Base-by-base conservation (phyloP, 1,140 invertebrate species). In the Drosophila dunni region DNA sequence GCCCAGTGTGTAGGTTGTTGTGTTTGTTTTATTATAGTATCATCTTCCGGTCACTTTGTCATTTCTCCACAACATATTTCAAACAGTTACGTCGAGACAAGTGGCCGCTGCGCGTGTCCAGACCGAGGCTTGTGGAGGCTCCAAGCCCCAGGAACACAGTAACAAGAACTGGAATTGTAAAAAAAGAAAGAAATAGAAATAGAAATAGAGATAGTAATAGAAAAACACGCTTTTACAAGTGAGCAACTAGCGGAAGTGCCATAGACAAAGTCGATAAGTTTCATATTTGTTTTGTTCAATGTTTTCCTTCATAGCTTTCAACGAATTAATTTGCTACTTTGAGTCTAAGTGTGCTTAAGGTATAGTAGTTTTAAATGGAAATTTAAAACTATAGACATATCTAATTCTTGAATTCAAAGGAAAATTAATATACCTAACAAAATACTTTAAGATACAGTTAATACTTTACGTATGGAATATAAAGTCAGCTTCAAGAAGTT, bases 11-110 rank as follows among this genome's bases (percentile, higher is more conserved):
- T 38, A 29, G 17, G 44, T 51, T 56, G 33, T 70, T 74, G 70
- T 78, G 62, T 76, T 72, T 79, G 62, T 89, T 89, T 90, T 89
- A 89, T 84, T 89, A 78, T 75, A 84, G 85, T 90, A 90, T 90
- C 81, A 85, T 90, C 85, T 90, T 90, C 85, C 85, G 85, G 85
- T 90, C 81, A 90, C 81, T 90, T 90, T 90, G 85, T 90, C 85
- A 90, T 89, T 85, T 84, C 73, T 75, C 86, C 76, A 75, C 58
- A 77, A 82, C 85, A 90, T 90, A 90, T 85, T 81, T 90, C 85
- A 85, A 90, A 90, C 78, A 74, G 85, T 69, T 75, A 76, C 82
- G 78, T 75, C 38, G 62, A 74, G 81, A 81, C 85, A 89, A 89
- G 80, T 89, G 84, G 80, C 80, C 79, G 70, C 75, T 66, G 67